A percentile compares a stretch with the other conserved stretches of the same genome.
Conservation (phyloP, 2,888 invertebrate genomes). For the Blera fallax region DNA sequence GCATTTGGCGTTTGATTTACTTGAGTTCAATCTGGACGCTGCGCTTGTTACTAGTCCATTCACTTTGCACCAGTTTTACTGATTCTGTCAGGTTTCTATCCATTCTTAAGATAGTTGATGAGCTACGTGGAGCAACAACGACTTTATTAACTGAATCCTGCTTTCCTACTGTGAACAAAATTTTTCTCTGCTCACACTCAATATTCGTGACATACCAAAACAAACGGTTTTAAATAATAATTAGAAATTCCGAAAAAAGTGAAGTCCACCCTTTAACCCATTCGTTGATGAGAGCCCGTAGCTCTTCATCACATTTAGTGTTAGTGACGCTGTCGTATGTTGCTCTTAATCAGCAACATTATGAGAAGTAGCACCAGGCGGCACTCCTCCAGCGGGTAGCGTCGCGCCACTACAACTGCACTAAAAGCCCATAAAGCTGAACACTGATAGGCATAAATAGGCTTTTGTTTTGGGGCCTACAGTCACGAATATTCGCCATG, state of each 20-base stretch:
- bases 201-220: background rate
- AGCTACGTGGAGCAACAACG: no score
- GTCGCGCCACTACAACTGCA: constrained; percentile 30
- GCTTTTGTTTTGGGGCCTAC: constrained; percentile 73
- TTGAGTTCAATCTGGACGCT: no score
- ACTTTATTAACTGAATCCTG: no score
- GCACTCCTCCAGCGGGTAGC: background rate
- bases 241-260: constrained; percentile 37
- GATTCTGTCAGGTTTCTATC: no score
- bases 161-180: background rate
- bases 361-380: background rate
- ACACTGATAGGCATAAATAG: constrained; percentile 67
- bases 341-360: constrained; percentile 39
- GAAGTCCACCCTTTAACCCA: background rate
- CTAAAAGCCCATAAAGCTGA: constrained; percentile 67
- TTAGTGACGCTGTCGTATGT: constrained; percentile 30
- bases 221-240: constrained; percentile 31
- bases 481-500: constrained; percentile 74
- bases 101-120: no score
- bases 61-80: no score
- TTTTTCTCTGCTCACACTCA: no score
- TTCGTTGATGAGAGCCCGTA: background rate
- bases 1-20: no score
- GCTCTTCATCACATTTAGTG: constrained; percentile 24
- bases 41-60: no score